Evolutionary conservation across 2,797 vertebrate genomes (phyloP).

Genomic region (Eidolon dupreanum): DNA sequence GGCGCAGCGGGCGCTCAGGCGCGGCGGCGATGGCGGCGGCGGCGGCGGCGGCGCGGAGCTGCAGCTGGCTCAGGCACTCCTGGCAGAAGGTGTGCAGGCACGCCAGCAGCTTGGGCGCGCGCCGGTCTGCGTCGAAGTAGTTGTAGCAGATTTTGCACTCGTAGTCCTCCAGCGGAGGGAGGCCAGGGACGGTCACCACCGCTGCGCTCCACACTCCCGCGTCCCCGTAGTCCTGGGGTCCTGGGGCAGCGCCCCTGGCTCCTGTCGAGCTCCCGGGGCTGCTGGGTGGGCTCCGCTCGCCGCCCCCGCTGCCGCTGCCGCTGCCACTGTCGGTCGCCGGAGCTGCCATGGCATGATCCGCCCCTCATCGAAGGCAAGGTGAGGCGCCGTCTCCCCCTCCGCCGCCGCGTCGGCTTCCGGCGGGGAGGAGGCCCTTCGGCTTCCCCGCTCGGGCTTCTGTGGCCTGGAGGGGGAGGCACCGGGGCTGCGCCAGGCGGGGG

Average conservation of each 20-base stretch:
- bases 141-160: constrained; percentile 98
- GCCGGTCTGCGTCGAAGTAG: constrained; percentile 94
- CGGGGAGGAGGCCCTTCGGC: constrained; percentile 68
- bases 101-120: constrained; percentile 94
- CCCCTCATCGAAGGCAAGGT: constrained; percentile 72
- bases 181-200: not conserved
- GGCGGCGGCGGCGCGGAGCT: constrained; percentile 89
- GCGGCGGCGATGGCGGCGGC: constrained; percentile 80
- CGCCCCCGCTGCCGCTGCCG: constrained; percentile 8
- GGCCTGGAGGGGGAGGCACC: constrained; percentile 33
- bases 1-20: constrained; percentile 89
- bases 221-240: constrained; percentile 32
- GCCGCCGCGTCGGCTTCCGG: not conserved
- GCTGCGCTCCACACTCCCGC: constrained; percentile 33
- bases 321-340: constrained; percentile 50
- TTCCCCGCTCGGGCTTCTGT: constrained; percentile 42
- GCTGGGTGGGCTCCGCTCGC: constrained; percentile 42
- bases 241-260: constrained; percentile 3
- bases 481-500: constrained; percentile 31
- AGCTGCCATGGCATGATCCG: constrained; percentile 81
- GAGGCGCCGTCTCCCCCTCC: constrained; percentile 54
- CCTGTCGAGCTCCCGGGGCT: constrained; percentile 51
- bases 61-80: constrained; percentile 95
- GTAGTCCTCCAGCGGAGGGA: constrained; percentile 92
- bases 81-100: constrained; percentile 98